Evolutionary conservation across 2,113 vertebrate species (phyloP).

Genomic region (Corapipo altera): DNA sequence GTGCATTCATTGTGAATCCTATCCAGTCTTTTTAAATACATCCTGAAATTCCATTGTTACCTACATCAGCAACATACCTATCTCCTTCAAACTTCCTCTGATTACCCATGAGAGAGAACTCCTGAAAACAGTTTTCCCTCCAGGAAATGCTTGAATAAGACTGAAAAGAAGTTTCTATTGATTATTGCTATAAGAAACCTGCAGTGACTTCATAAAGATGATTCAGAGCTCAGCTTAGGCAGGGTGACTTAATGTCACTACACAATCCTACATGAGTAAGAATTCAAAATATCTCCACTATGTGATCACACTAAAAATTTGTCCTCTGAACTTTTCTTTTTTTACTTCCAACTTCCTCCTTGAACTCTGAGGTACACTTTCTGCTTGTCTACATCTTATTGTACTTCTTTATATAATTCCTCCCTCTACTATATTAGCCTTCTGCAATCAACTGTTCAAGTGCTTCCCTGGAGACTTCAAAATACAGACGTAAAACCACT

Average conservation of each 20-base stretch:
- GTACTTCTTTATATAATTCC: not conserved
- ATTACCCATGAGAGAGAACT: not conserved
- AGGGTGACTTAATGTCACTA: not conserved
- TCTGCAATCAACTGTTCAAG: not conserved
- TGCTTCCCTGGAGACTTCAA: not conserved
- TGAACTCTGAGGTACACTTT: not conserved
- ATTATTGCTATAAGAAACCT: not conserved
- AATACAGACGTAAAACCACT: not conserved
- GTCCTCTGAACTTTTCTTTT: not conserved
- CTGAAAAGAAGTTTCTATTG: not conserved
- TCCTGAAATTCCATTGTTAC: not conserved
- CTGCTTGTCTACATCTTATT: not conserved
- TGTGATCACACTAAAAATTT: not conserved
- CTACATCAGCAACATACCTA: not conserved
- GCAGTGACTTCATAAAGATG: constrained; percentile 41
- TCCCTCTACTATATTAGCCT: not conserved
- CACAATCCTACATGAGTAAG: not conserved
- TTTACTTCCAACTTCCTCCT: not conserved
- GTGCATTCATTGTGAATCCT: not conserved
- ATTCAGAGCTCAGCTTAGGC: constrained; percentile 8
- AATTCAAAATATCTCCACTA: not conserved
- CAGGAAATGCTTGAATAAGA: not conserved
- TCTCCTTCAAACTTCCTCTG: not conserved
- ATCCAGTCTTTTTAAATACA: not conserved
- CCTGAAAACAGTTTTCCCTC: not conserved